Base-by-base conservation (phyloP, 2,113 vertebrate species). In the Micronycteris hirsuta region DNA sequence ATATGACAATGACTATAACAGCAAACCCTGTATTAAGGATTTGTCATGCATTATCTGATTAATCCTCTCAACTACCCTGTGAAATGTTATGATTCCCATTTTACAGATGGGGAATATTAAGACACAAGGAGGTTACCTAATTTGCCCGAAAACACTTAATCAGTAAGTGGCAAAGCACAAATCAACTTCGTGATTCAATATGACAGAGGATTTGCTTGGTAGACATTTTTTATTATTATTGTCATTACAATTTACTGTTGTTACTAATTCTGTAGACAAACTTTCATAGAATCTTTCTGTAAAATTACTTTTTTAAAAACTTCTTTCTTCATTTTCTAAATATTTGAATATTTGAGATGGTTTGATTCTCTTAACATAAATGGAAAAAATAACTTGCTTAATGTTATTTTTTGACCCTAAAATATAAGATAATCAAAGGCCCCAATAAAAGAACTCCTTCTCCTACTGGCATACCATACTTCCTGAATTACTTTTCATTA, bases 401-500 rank as follows among this genome's bases (percentile, higher is more conserved):
- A 41, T 89, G 45, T 81, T 78, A 90, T 76, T 91, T 81, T 68
- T 68, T 86, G 76, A 26, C 84, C 56, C 63, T 74, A 80, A 80
- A 90, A 45, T 80, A 36, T 41, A 83, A 65, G 28, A 56, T 31
- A 94, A 74, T 87, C 10, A 78, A 90, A 73, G 33, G 5, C 4
- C 3, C 33, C 24, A 41, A 5, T 16, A 77, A 22, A 95, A 95
- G 92, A 87, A 26, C n/a, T 67, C 54, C 15, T 68, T 54, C 17
- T 81, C 31, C 43, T 88, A 8, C 68, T 67, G 13, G 16, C 24
- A 28, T 93, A 52, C 4, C 43, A 41, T 1, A 38, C 24, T 81
- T 85, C 56, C 36, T 87, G 54, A 83, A 90, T 68, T 82, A 86
- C n/a, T 86, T 90, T 92, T 63, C 38, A 89, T 78, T 82, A 94